Conservation (phyloP, 1,140 invertebrate genomes). For the Copidosoma floridanum region DNA sequence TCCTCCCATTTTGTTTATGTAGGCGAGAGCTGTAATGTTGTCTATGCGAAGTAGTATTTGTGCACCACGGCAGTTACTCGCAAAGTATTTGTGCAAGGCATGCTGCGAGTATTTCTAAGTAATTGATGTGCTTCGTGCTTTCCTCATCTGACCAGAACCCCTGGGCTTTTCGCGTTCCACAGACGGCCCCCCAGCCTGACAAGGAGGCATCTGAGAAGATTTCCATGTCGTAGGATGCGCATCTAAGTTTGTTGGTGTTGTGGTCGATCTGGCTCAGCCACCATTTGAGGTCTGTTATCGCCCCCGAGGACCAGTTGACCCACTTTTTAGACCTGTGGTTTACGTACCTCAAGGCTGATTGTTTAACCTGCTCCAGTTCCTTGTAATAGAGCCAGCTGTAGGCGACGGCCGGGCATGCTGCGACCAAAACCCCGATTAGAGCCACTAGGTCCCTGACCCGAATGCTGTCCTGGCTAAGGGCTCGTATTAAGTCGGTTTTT, state of each 20-base stretch:
- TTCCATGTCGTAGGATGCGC: not conserved
- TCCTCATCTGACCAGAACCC: not conserved
- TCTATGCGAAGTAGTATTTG: conserved; percentile 32
- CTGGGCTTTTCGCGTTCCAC: not conserved
- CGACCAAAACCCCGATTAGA: not conserved
- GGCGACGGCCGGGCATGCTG: conserved; percentile 5
- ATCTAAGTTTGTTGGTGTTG: not conserved
- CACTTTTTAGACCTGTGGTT: not conserved
- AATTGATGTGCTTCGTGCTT: not conserved
- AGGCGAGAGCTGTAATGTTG: conserved; percentile 30
- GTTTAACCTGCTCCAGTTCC: not conserved
- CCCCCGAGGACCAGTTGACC: not conserved
- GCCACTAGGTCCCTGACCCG: not conserved
- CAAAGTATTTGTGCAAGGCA: conserved; percentile 10
- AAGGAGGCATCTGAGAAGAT: conserved; percentile 4
- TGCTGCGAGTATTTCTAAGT: not conserved
- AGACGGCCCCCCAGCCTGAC: conserved; percentile 3
- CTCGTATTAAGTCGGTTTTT: not conserved
- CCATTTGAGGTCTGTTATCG: not conserved
- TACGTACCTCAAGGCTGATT: not conserved
- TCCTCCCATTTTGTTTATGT: conserved; percentile 31
- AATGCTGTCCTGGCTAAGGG: not conserved
- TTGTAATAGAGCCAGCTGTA: not conserved
- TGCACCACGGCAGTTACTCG: conserved; percentile 13
- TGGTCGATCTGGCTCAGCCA: not conserved